Evolutionary conservation across 2,888 invertebrate genomes (phyloP).

Genomic region (Agelastica alni): DNA sequence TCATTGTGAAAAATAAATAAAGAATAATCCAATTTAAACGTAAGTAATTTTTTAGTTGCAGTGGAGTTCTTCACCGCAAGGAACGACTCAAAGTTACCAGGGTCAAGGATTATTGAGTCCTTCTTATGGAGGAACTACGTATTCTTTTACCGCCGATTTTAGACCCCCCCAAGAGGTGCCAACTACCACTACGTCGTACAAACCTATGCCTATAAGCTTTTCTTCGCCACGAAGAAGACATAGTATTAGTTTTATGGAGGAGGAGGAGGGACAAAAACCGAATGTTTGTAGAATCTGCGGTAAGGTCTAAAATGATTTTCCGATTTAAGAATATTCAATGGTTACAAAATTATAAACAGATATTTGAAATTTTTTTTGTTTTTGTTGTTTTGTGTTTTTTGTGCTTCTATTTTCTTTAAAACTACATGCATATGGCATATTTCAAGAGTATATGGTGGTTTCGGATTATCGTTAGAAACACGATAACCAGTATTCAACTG

Average conservation of each 20-base stretch:
- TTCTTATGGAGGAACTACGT: conserved; percentile 72
- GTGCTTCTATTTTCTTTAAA: too few species aligned
- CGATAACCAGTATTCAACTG: too few species aligned
- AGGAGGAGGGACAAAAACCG: conserved; percentile 79
- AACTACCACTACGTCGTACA: conserved; percentile 60
- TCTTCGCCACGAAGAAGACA: conserved; percentile 54
- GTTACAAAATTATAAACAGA: too few species aligned
- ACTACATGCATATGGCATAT: too few species aligned
- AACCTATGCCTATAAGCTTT: conserved; percentile 59
- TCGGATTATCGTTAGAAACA: too few species aligned
- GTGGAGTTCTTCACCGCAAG: conserved; percentile 69
- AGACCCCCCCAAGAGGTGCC: conserved; percentile 67
- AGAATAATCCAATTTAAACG: too few species aligned
- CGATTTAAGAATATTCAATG: too few species aligned
- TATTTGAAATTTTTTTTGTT: too few species aligned
- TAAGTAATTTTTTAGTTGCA: conserved; percentile 69
- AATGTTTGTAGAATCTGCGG: conserved; percentile 95
- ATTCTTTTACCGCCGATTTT: conserved; percentile 84
- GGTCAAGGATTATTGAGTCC: conserved; percentile 69
- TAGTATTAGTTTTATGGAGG: conserved; percentile 58
- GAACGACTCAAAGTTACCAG: conserved; percentile 60
- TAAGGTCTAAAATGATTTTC: too few species aligned
- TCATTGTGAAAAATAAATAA: too few species aligned
- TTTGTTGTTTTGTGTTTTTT: too few species aligned
- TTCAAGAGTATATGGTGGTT: too few species aligned